Conservation (phyloP, 2,797 vertebrate genomes). For the Xenentodon cancila region DNA sequence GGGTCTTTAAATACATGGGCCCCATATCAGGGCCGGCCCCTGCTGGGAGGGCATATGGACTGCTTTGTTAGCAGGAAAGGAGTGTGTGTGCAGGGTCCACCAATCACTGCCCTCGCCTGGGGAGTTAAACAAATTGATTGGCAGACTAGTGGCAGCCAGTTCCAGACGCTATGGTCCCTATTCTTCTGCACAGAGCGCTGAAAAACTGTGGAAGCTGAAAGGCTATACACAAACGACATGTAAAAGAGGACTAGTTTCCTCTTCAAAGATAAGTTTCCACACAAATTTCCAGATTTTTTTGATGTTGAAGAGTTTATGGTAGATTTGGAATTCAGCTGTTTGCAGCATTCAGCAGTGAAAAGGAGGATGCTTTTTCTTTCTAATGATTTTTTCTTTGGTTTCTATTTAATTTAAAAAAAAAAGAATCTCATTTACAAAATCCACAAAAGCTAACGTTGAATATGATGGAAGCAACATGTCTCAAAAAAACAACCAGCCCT, state of each 20-base stretch:
- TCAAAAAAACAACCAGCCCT: too few relatives aligned
- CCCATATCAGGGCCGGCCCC: slow-evolving; percentile 69
- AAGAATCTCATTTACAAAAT: too few relatives aligned
- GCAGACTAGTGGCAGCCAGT: slow-evolving; percentile 73
- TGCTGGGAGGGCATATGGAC: slow-evolving; percentile 82
- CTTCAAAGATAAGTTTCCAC: slow-evolving; percentile 31
- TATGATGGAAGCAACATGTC: too few relatives aligned
- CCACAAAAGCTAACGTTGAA: too few relatives aligned
- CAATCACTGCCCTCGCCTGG: slow-evolving; percentile 77
- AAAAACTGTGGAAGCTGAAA: slow-evolving; percentile 51
- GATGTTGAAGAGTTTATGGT: too few relatives aligned
- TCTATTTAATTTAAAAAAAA: too few relatives aligned
- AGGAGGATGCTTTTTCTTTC: too few relatives aligned
- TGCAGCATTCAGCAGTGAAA: too few relatives aligned
- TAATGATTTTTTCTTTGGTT: too few relatives aligned
- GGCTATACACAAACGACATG: background rate
- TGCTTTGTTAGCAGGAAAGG: slow-evolving; percentile 77
- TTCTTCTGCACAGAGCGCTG: slow-evolving; percentile 54
- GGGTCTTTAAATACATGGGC: slow-evolving; percentile 72
- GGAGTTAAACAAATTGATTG: slow-evolving; percentile 87
- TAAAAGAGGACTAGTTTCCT: slow-evolving; percentile 7
- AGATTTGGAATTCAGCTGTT: too few relatives aligned
- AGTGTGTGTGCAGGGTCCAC: slow-evolving; percentile 77
- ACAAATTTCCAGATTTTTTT: slow-evolving; percentile 1
- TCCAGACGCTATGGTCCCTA: slow-evolving; percentile 67